phyloP scores from a whole-genome alignment of 2,888 invertebrate genomes.

The Cephalotes varians region DNA sequence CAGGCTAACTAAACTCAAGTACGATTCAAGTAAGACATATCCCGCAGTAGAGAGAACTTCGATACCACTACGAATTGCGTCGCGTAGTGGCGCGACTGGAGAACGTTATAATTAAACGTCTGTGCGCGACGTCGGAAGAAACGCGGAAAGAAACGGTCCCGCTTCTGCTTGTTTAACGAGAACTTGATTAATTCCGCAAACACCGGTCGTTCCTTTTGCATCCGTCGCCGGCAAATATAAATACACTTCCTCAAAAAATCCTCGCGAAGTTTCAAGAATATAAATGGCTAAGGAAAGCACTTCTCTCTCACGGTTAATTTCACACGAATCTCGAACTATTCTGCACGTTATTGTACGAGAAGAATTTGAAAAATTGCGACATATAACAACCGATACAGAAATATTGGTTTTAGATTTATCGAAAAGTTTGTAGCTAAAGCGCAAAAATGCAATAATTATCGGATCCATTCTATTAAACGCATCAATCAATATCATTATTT shows the following conservation, averaged over 20 bases:
- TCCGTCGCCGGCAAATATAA: background rate
- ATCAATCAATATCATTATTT: constrained; percentile 12
- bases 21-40: too few relatives aligned
- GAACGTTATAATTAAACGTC: constrained; percentile 50
- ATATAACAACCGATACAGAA: background rate
- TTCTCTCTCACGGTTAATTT: background rate
- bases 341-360: background rate
- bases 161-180: constrained; percentile 38
- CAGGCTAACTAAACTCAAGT: background rate
- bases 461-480: constrained; percentile 1
- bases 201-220: background rate
- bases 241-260: background rate
- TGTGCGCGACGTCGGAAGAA: constrained; percentile 32
- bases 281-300: background rate
- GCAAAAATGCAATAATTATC: constrained; percentile 1
- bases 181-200: constrained; percentile 36
- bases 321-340: background rate
- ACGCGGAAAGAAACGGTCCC: constrained; percentile 12
- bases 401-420: constrained; percentile 20
- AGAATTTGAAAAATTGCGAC: constrained; percentile 5
- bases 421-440: background rate
- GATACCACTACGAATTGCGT: constrained; percentile 6
- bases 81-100: background rate
- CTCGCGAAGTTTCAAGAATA: background rate
- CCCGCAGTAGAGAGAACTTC: constrained; percentile 6